Evolutionary conservation across 2,797 vertebrate genomes (phyloP), one percentile per base, ranked within the genome.

Genomic region (Pangasius macronema): DNA sequence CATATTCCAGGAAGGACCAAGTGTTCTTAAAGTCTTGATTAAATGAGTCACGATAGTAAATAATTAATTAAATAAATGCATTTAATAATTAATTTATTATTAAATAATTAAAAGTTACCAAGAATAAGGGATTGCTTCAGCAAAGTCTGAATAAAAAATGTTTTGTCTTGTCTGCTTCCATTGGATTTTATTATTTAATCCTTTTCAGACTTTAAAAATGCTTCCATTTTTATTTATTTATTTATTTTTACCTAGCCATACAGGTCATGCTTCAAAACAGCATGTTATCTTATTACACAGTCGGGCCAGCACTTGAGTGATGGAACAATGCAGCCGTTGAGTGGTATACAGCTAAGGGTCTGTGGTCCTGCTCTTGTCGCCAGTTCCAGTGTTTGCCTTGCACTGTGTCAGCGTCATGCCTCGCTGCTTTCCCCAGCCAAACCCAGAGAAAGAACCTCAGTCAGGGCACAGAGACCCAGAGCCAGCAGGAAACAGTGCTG

Each of bases 321-420:
- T 5, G n/a, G 36, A 91, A 93, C 92, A 92, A 92, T 91, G 84
- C 63, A 57, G 67, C 72, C 82, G 63, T 91, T 93, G 88, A 93
- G 46, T 55, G 51, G 67, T 83, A 53, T 83, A 81, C 75, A 83
- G 88, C 89, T 88, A 86, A 89, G 89, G 86, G 89, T 87, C 83
- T 90, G 87, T 86, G 86, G 90, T 89, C 88, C 84, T 85, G 88
- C 84, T 84, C 81, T 87, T 85, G 88, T 85, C 36, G 82, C 89
- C 89, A 86, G 91, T 90, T 91, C 87, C 91, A 86, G 88, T 87
- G 90, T 87, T 93, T 91, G 92, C 91, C 92, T 92, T 90, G 93
- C 92, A 94, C 90, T 46, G 91, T 89, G 85, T 88, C 85, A 87
- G 85, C 85, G 86, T 89, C 89, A 87, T 68, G 87, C 84, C 88